Conservation (phyloP, 1,140 invertebrate genomes). For the Drosophila setifemur region DNA sequence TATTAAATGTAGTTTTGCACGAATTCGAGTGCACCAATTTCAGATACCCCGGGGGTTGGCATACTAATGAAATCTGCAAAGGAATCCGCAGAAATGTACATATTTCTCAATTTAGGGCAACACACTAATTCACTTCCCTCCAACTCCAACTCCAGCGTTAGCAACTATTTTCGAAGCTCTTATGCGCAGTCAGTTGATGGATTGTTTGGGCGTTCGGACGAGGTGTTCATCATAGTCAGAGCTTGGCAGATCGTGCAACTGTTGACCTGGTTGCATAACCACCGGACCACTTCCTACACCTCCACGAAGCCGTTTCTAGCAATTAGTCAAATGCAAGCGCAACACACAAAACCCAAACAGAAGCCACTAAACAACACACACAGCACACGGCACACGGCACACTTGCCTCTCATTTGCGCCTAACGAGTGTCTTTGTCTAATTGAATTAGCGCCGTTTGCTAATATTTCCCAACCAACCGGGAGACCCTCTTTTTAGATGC, state of each 20-base stretch:
- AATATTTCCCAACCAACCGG: constrained; percentile 20
- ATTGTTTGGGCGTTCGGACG: constrained; percentile 48
- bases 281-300: constrained; percentile 60
- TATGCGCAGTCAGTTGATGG: constrained; percentile 29
- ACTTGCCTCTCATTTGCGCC: constrained; percentile 39
- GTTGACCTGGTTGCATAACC: constrained; percentile 71
- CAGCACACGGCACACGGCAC: too few relatives aligned
- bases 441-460: constrained; percentile 68
- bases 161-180: constrained; percentile 38
- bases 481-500: constrained; percentile 42
- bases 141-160: too few relatives aligned
- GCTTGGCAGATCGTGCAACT: constrained; percentile 49
- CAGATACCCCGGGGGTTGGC: background rate
- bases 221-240: constrained; percentile 58
- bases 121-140: constrained; percentile 1
- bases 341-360: constrained; percentile 15
- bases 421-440: constrained; percentile 53
- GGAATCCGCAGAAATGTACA: background rate
- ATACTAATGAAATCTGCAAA: background rate
- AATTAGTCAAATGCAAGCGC: constrained; percentile 58
- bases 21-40: constrained; percentile 2
- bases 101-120: constrained; percentile 9
- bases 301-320: constrained; percentile 34
- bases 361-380: constrained; percentile 22
- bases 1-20: constrained; percentile 30